A percentile compares a stretch with the other conserved stretches of the same genome.
Evolutionary conservation across 92 coral and sea anemone genomes (phyloP).

Genomic region (Plumapathes pennacea): DNA sequence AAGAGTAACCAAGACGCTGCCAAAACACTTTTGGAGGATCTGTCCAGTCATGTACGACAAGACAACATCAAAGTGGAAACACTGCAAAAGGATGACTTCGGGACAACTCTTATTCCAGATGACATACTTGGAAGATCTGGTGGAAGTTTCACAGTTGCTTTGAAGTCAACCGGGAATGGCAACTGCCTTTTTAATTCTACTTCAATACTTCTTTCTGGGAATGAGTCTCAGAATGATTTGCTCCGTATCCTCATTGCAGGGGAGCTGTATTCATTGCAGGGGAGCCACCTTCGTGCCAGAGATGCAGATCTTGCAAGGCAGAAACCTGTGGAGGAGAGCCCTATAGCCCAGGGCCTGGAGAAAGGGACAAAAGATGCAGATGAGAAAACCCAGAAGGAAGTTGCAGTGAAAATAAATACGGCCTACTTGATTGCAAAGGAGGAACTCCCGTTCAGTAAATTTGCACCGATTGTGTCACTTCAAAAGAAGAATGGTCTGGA

Average conservation of each 20-base stretch:
- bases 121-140: neutral
- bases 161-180: constrained; percentile 30
- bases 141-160: constrained; percentile 13
- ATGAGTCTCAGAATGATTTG: constrained; percentile 8
- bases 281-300: constrained; percentile 9
- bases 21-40: too few relatives aligned
- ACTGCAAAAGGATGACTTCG: constrained; percentile 6
- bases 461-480: constrained; percentile 10
- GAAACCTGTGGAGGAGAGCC: constrained; percentile 18
- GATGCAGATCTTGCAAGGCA: constrained; percentile 7
- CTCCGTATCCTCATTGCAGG: constrained; percentile 28
- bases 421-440: constrained; percentile 26
- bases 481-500: constrained; percentile 11
- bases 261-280: constrained; percentile 26
- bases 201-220: constrained; percentile 31
- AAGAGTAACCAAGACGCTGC: too few relatives aligned
- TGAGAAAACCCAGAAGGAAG: constrained; percentile 25
- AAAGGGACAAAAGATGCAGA: constrained; percentile 16
- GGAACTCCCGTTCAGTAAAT: constrained; percentile 28
- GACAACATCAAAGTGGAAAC: too few relatives aligned
- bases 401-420: neutral
- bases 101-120: constrained; percentile 12
- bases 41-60: too few relatives aligned
- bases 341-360: constrained; percentile 24
- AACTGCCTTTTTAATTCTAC: constrained; percentile 25